These are phyloP conservation scores for Andrena bicolor DNA, from an alignment of 2,888 invertebrate genomes.

Conservation along the genomic window DNA sequence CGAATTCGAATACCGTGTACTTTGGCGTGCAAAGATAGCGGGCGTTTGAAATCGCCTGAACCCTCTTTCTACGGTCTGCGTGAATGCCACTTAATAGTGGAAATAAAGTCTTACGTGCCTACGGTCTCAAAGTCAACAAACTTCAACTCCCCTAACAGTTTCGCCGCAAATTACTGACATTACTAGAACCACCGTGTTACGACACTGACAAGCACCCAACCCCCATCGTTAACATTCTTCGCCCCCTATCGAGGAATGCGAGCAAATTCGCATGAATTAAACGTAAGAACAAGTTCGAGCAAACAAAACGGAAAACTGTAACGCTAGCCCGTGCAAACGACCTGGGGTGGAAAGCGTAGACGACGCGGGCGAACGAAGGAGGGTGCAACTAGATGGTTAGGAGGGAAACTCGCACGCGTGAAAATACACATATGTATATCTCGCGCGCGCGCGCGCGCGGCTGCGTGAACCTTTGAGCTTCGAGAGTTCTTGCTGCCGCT, in stretches of 20 bases:
- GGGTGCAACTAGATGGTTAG: slow-evolving; percentile 1
- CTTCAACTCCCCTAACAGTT: no score
- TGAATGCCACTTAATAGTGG: no score
- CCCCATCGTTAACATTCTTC: background rate
- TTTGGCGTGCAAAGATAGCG: background rate
- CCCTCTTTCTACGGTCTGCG: no score
- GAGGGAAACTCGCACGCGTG: slow-evolving; percentile 23
- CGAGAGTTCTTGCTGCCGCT: slow-evolving; percentile 52
- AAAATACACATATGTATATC: slow-evolving; percentile 24
- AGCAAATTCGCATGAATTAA: background rate
- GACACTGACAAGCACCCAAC: background rate
- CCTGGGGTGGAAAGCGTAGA: slow-evolving; percentile 5
- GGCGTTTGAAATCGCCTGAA: background rate
- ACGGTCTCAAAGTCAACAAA: no score
- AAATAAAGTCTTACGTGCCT: no score
- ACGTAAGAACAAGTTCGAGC: background rate
- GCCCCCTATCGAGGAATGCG: background rate
- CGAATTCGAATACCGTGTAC: background rate
- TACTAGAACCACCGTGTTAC: no score
- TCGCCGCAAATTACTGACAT: no score
- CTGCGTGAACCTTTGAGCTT: slow-evolving; percentile 44
- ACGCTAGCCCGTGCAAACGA: background rate
- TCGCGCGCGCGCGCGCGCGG: slow-evolving; percentile 12
- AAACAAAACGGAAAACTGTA: slow-evolving; percentile 10
- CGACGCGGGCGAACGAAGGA: background rate